Evolutionary conservation across 2,113 vertebrate genomes (phyloP), one percentile per base, ranked within the genome.

Genomic region (Alethe castanea): DNA sequence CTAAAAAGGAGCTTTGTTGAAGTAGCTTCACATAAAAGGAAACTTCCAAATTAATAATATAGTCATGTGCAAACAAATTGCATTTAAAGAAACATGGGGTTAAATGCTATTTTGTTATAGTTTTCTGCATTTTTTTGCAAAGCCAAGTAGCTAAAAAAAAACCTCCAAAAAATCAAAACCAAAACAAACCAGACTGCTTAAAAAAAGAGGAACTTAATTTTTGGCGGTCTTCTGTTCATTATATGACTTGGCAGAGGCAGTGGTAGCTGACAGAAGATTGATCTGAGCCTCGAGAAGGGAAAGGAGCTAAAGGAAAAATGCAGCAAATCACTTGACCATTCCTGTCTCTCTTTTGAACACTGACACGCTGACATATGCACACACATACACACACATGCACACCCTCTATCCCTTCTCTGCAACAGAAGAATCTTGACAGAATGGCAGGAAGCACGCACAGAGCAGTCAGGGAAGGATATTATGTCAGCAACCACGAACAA

Each of bases 401-500:
- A 65, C 87, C 72, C 83, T 0, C 86, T 62, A 93, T 94, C 97
- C 95, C 95, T 96, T 94, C 97, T 95, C 81, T 96, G 95, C 90
- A 95, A 91, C 93, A 97, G 96, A 96, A 97, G 96, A 97, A 91
- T 98, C 97, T 98, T 96, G 97, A 98, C 96, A 98, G 98, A 98
- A 98, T 98, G 98, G 98, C 98, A 98, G 99, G 99, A 99, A 99
- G 98, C 98, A 98, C 98, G 98, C 98, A 98, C 96, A 96, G 97
- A 97, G 97, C 83, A 96, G 97, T 97, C 98, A 97, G 97, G 98
- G 98, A 99, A 99, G 99, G 99, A 99, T 97, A 94, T 99, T 99
- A 99, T 98, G 98, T 99, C 98, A 99, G 98, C 97, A 98, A 98
- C 98, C 98, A 97, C 97, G 98, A 98, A 99, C 98, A 99, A 99